Evolutionary conservation across 2,113 vertebrate species (phyloP), one percentile per base, ranked within the genome.

Genomic region (Puma concolor): DNA sequence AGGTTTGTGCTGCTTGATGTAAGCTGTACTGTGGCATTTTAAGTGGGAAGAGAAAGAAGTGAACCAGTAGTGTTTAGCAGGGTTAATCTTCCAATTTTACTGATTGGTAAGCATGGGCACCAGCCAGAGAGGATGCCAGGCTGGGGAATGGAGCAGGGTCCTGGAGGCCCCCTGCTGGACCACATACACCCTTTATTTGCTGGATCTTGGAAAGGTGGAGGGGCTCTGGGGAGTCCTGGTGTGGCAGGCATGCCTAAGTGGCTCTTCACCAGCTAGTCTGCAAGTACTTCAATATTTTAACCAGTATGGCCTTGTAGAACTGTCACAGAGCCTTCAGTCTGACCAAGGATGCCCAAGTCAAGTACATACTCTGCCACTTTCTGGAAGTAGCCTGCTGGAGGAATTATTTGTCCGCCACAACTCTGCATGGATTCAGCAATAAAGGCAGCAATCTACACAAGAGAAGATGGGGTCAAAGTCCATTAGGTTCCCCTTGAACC

Each of bases 341-440:
- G 91, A 93, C 96, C 95, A 91, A 7, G 92, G 72, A 77, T 0
- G 8, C 71, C 97, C 95, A 98, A 86, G n/a, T 64, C 88, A 81
- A 85, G 92, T 99, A 99, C 99, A 92, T 99, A 99, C 99, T 99
- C 97, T 98, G 99, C 99, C 98, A 99, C 99, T 99, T 99, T 99
- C 99, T 99, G 99, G 99, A 99, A 99, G 98, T 99, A 99, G 98
- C 99, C 99, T 96, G 95, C 97, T 16, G 99, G 99, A 98, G 99
- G 99, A 97, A 99, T 99, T 97, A 99, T 98, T 99, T 99, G 99
- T 89, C 99, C 99, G 72, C 99, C 99, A 98, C 99, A 99, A 98
- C 99, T 99, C 99, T 99, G 99, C 99, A 99, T 98, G 97, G 99
- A 99, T 98, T 99, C 99, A 38, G 99, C 99, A 97, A 99, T 99